Evolutionary conservation across 2,797 vertebrate genomes (phyloP).

Genomic region (Alca torda): DNA sequence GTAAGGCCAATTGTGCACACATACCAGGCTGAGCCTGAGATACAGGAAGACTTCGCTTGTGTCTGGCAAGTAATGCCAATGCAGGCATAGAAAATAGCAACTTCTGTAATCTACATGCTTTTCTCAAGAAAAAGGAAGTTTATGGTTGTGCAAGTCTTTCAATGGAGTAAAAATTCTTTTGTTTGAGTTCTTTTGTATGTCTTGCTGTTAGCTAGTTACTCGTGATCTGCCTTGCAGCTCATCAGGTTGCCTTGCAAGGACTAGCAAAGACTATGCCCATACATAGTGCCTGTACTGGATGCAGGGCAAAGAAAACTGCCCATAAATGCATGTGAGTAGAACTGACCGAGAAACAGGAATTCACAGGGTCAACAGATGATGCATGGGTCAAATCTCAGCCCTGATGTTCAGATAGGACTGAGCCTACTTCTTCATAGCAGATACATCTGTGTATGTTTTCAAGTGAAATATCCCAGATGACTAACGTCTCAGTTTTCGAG

Average conservation of each 20-base stretch:
- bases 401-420: neutral
- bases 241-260: neutral
- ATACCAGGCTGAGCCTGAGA: neutral
- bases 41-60: neutral
- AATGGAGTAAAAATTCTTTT: neutral
- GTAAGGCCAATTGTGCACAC: neutral
- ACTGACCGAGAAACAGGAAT: neutral
- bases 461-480: accelerated
- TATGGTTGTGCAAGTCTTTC: neutral
- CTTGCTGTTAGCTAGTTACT: neutral
- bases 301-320: neutral
- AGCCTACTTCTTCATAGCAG: neutral
- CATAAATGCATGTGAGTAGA: neutral
- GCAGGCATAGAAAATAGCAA: neutral
- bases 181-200: neutral
- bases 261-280: neutral
- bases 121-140: neutral
- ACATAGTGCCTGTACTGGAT: too few species aligned
- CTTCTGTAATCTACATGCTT: neutral
- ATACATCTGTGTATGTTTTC: accelerated
- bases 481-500: neutral
- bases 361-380: neutral
- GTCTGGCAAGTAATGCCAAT: neutral
- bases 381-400: neutral
- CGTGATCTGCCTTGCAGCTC: neutral